These are phyloP conservation scores for Elephas maximus DNA, from an alignment of 2,113 vertebrate species.

Conservation along the genomic window DNA sequence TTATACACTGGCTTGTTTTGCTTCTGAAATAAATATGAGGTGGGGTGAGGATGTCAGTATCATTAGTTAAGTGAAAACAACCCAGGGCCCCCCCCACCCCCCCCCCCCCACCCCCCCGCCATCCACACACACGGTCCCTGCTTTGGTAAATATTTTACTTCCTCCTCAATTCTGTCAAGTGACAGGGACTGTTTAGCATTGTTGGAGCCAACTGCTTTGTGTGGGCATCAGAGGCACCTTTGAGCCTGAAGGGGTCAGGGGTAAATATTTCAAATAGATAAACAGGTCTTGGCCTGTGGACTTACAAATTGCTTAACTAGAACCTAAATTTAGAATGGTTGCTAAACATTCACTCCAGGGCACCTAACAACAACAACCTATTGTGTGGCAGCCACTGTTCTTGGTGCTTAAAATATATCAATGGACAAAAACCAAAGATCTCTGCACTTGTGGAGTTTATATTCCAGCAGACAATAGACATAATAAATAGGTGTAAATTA, in stretches of 20 bases:
- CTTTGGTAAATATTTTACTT: constrained; percentile 76
- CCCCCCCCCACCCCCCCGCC: background rate
- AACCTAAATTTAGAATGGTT: constrained; percentile 46
- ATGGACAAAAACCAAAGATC: background rate
- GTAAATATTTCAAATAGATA: constrained; percentile 44
- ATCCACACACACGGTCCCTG: constrained; percentile 28
- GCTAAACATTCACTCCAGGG: background rate
- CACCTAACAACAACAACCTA: background rate
- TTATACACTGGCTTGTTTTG: background rate
- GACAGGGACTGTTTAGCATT: constrained; percentile 65
- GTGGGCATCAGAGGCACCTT: background rate
- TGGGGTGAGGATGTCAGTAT: background rate
- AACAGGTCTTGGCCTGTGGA: background rate
- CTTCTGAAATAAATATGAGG: constrained; percentile 54
- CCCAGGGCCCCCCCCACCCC: background rate
- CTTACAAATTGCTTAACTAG: constrained; percentile 27
- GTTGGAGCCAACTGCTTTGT: constrained; percentile 43
- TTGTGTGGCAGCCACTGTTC: background rate
- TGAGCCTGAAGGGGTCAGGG: background rate
- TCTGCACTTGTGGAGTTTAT: background rate
- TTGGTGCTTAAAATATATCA: background rate
- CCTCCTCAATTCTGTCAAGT: constrained; percentile 72
- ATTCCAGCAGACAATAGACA: background rate
- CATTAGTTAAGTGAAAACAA: constrained; percentile 64
- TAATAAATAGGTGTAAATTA: background rate